phyloP scores from a whole-genome alignment of 2,888 invertebrate species.

The Amblyjoppa proteus region DNA sequence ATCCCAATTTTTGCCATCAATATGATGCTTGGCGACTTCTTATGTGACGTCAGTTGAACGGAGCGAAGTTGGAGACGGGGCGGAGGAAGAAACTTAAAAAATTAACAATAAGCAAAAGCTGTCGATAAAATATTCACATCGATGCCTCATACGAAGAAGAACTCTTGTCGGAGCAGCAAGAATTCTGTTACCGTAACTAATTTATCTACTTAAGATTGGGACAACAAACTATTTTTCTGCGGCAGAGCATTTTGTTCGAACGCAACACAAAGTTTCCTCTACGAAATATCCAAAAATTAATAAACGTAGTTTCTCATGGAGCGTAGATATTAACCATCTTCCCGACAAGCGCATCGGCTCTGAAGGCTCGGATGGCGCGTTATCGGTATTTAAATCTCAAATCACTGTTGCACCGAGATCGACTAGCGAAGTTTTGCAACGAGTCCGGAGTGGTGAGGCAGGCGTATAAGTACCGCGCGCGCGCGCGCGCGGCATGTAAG shows the following conservation, averaged over 20 bases:
- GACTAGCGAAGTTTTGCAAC: conserved; percentile 59
- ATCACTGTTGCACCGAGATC: conserved; percentile 72
- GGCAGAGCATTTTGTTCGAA: no score
- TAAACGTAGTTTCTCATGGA: background rate
- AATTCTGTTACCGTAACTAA: no score
- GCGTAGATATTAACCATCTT: background rate
- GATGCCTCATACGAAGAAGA: no score
- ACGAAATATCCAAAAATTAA: background rate
- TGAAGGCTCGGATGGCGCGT: conserved; percentile 64
- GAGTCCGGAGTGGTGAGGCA: conserved; percentile 1
- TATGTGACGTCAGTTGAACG: no score
- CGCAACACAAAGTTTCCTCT: background rate
- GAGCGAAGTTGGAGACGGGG: background rate
- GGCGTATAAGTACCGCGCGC: conserved; percentile 49
- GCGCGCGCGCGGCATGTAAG: conserved; percentile 53
- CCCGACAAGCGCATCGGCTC: conserved; percentile 53
- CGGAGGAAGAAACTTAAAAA: no score
- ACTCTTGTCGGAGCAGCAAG: no score
- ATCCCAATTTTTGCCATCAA: background rate
- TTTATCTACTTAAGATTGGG: no score
- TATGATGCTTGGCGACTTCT: no score
- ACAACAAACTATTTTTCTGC: no score
- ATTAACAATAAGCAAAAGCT: no score
- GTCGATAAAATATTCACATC: no score
- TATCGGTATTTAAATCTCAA: conserved; percentile 76